These are phyloP conservation scores for Brenthis ino DNA, from an alignment of 2,888 invertebrate genomes.

Conservation along the genomic window DNA sequence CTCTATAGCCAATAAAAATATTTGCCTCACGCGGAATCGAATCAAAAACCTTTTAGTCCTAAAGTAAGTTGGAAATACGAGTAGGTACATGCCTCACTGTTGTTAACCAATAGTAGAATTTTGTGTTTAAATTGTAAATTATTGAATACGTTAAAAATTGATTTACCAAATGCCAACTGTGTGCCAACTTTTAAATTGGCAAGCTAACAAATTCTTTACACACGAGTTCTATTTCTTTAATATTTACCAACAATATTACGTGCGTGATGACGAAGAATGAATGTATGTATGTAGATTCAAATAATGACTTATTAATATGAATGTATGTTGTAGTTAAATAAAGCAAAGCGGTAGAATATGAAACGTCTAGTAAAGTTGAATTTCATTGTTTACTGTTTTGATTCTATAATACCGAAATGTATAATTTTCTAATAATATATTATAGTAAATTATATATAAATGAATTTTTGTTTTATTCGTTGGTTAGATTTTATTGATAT, in stretches of 20 bases:
- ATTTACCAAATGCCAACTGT: constrained; percentile 1
- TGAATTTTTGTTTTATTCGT: too few relatives aligned
- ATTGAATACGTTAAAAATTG: background rate
- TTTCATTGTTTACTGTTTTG: too few relatives aligned
- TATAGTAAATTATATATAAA: too few relatives aligned
- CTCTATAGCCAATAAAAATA: too few relatives aligned
- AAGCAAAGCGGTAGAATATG: background rate
- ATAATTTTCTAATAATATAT: too few relatives aligned
- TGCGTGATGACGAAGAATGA: constrained; percentile 8
- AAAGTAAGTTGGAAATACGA: too few relatives aligned
- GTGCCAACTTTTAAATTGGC: constrained; percentile 17
- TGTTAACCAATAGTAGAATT: background rate
- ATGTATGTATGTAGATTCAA: background rate
- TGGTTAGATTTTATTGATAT: too few relatives aligned
- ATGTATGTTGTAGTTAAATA: background rate
- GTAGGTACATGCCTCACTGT: too few relatives aligned
- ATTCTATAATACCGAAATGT: too few relatives aligned
- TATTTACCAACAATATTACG: constrained; percentile 15
- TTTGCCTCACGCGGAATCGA: too few relatives aligned
- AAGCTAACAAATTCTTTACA: constrained; percentile 8
- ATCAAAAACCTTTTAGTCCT: too few relatives aligned
- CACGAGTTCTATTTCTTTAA: constrained; percentile 13
- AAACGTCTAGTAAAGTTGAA: too few relatives aligned
- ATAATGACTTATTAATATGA: background rate
- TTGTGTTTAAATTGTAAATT: background rate